Base-by-base conservation (phyloP, 2,888 invertebrate genomes). In the Nematopogon swammerdamellus region DNA sequence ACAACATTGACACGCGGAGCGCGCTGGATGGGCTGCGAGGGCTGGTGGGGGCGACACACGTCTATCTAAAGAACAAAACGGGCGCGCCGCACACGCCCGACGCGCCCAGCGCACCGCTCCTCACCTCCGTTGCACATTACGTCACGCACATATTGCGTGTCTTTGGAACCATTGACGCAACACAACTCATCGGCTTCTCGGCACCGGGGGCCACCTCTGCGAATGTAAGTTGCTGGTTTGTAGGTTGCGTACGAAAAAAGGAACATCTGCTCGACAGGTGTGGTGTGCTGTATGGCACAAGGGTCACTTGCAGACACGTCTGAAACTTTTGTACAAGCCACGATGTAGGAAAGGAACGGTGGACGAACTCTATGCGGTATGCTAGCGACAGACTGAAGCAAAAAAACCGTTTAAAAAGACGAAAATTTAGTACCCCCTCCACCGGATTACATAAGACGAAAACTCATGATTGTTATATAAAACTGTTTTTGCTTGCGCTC, bases 1-100 rank as follows among this genome's bases (percentile, higher is more conserved):
- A 97, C 73, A 97, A 96, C 67, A 84, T 99, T 50, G 97, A 99
- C 74, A 99, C 98, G 0, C 87, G 92, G 58, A 81, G 84, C n/a
- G 89, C 89, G 0, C 64, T 99, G 49, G 95, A 97, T 63, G 80
- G 82, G 0, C 72, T 99, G 2, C 84, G 95, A 52, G 94, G 95
- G 62, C 72, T 98, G 47, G 89, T 97, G n/a, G 82, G 87, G 2
- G 79, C 86, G n/a, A 84, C 87, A 53, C 97, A 99, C 75, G 82
- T 91, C 57, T 98, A 96, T 71, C 82, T 96, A 54, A 4, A 14
- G 11, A 3, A 14, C 36, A 36, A 36, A 14, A 8, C 3, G 11
- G 36, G 36, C 36, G 82, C 88, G 63, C 84, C 85, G 59, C 71
- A 79, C 56, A 70, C 81, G 56, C 74, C 69, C 52, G 65, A 82